Percentiles rank a stretch among this genome's conserved stretches.
phyloP scores from a whole-genome alignment of 1,140 invertebrate species.

The Neocloeon triangulifer region DNA sequence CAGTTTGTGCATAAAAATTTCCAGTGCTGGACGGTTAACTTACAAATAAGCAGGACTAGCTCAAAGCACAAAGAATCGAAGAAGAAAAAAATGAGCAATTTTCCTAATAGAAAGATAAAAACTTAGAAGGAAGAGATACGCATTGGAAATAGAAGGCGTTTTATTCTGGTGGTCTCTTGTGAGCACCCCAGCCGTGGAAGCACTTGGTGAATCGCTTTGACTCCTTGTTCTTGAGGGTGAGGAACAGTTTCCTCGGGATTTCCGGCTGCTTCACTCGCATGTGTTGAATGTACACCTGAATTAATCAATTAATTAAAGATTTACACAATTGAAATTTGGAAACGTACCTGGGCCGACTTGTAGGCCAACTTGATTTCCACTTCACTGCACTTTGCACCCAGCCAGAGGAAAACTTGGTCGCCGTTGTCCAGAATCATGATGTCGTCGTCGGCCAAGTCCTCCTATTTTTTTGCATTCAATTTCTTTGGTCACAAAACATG shows the following conservation, averaged over 20 bases:
- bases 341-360: slow-evolving; percentile 82
- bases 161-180: slow-evolving; percentile 47
- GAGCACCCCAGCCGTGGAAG: slow-evolving; percentile 90
- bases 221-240: slow-evolving; percentile 95
- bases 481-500: not conserved
- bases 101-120: too few species aligned
- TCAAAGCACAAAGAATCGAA: too few species aligned
- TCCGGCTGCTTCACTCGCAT: slow-evolving; percentile 89
- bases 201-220: slow-evolving; percentile 87
- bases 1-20: too few species aligned
- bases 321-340: slow-evolving; percentile 2
- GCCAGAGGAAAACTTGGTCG: slow-evolving; percentile 93
- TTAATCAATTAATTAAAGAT: slow-evolving; percentile 7
- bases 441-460: slow-evolving; percentile 97
- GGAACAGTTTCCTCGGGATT: slow-evolving; percentile 69
- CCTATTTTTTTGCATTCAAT: slow-evolving; percentile 26
- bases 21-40: too few species aligned
- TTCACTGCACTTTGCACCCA: slow-evolving; percentile 87
- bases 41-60: too few species aligned
- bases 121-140: too few species aligned
- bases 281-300: slow-evolving; percentile 92
- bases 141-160: too few species aligned
- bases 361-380: slow-evolving; percentile 97
- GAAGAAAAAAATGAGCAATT: too few species aligned
- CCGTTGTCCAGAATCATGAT: slow-evolving; percentile 99